These are phyloP conservation scores for Notolepis coatsorum DNA, from an alignment of 2,797 vertebrate species.

Conservation along the genomic window DNA sequence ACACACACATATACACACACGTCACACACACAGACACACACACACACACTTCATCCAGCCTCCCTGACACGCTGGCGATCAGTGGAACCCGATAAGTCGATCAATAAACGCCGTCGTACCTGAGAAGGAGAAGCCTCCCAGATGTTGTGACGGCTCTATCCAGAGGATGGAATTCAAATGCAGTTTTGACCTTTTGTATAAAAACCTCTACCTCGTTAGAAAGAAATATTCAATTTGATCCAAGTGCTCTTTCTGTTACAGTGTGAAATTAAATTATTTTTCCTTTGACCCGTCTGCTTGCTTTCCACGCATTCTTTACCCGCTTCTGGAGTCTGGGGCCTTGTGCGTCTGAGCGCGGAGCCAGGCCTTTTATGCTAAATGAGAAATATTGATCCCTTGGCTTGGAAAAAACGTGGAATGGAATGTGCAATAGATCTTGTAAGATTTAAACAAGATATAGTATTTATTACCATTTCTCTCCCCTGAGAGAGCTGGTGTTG, in stretches of 20 bases:
- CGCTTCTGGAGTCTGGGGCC: slow-evolving; percentile 19
- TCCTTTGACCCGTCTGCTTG: too few relatives aligned
- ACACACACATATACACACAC: slow-evolving; percentile 12
- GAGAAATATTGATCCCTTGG: slow-evolving; percentile 47
- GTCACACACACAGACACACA: background rate
- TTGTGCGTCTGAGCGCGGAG: slow-evolving; percentile 2
- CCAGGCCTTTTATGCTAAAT: slow-evolving; percentile 34
- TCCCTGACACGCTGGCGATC: slow-evolving; percentile 44
- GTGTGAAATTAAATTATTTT: slow-evolving; percentile 64
- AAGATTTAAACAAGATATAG: slow-evolving; percentile 28
- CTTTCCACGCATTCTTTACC: slow-evolving; percentile 33
- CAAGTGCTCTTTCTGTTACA: slow-evolving; percentile 58
- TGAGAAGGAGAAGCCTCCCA: slow-evolving; percentile 31
- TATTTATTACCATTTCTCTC: slow-evolving; percentile 24
- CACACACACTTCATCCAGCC: slow-evolving; percentile 22
- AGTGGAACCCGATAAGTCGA: slow-evolving; percentile 56
- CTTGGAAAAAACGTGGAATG: slow-evolving; percentile 24
- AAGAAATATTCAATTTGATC: slow-evolving; percentile 72
- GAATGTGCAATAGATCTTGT: background rate
- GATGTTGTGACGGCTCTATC: slow-evolving; percentile 45
- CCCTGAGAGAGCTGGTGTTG: background rate
- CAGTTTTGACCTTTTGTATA: slow-evolving; percentile 50
- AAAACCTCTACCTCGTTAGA: slow-evolving; percentile 55
- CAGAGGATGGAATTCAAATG: slow-evolving; percentile 42
- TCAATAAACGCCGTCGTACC: slow-evolving; percentile 71